Evolutionary conservation across 2,888 invertebrate species (phyloP).

Genomic region (Rotaria sp.): DNA sequence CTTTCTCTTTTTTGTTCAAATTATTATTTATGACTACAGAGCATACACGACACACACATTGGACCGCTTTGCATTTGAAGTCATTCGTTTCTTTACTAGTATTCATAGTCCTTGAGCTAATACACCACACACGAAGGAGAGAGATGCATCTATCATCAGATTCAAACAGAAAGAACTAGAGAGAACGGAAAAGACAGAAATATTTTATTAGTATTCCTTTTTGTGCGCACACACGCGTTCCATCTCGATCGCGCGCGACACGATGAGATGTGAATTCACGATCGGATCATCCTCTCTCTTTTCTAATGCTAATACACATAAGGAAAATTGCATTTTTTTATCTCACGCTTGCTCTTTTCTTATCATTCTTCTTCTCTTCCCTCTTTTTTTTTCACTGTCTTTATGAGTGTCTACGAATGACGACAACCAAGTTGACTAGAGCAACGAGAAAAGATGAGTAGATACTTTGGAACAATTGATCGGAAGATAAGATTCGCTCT

Average conservation of each 20-base stretch:
- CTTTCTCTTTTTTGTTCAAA: conserved; percentile 6
- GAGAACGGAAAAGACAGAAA: neutral
- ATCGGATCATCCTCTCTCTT: neutral
- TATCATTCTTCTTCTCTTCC: neutral
- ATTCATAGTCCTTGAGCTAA: conserved; percentile 8
- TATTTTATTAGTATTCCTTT: neutral
- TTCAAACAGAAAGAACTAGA: neutral
- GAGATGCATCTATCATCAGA: neutral
- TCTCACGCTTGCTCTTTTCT: neutral
- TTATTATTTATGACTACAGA: conserved; percentile 13
- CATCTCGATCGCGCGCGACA: neutral
- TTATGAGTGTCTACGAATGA: neutral
- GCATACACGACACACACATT: neutral
- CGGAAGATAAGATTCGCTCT: neutral
- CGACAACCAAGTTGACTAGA: neutral
- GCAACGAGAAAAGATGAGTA: neutral
- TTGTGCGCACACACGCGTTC: neutral
- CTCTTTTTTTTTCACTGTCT: neutral
- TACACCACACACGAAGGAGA: neutral
- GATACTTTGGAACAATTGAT: conserved; percentile 11
- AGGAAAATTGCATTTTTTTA: neutral
- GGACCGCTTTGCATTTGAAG: neutral
- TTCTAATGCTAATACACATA: neutral
- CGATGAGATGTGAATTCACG: neutral
- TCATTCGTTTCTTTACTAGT: neutral